Evolutionary conservation across 2,888 invertebrate species (phyloP).

Genomic region (Agonopterix subpropinquella): DNA sequence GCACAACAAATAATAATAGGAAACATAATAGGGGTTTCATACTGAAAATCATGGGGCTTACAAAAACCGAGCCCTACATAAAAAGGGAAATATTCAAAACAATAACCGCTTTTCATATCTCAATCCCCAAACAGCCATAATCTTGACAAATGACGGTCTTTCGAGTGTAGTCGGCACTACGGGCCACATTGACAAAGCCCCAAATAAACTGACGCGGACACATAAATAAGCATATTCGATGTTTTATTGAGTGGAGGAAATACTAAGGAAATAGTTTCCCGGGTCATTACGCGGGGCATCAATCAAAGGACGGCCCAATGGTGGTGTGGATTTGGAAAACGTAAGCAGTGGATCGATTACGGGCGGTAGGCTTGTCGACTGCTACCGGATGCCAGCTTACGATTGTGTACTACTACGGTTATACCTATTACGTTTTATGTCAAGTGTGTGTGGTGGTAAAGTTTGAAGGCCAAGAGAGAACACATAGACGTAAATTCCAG

Average conservation of each 20-base stretch:
- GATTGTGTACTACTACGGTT: background rate
- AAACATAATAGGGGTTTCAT: slow-evolving; percentile 16
- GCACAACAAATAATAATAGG: slow-evolving; percentile 16
- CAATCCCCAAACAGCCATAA: slow-evolving; percentile 66
- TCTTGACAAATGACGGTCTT: slow-evolving; percentile 73
- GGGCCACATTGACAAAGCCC: slow-evolving; percentile 65
- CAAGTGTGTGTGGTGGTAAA: too few relatives aligned
- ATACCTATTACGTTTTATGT: too few relatives aligned
- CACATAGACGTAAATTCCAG: too few relatives aligned
- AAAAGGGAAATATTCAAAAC: slow-evolving; percentile 65
- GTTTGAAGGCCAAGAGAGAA: too few relatives aligned
- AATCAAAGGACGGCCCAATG: slow-evolving; percentile 53
- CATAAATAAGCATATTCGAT: slow-evolving; percentile 72
- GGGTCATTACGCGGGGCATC: slow-evolving; percentile 69
- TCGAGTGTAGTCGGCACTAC: slow-evolving; percentile 60
- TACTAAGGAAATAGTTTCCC: slow-evolving; percentile 72
- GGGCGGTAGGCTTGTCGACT: slow-evolving; percentile 11
- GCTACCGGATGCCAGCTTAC: slow-evolving; percentile 13
- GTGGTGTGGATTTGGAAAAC: slow-evolving; percentile 39
- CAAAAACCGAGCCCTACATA: slow-evolving; percentile 28
- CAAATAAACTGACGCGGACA: slow-evolving; percentile 66
- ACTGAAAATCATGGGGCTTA: slow-evolving; percentile 23
- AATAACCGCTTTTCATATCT: slow-evolving; percentile 70
- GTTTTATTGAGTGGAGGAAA: slow-evolving; percentile 74
- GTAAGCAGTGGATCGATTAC: slow-evolving; percentile 32